Conservation (phyloP, 2,888 invertebrate genomes). For the Acronicta aceris region DNA sequence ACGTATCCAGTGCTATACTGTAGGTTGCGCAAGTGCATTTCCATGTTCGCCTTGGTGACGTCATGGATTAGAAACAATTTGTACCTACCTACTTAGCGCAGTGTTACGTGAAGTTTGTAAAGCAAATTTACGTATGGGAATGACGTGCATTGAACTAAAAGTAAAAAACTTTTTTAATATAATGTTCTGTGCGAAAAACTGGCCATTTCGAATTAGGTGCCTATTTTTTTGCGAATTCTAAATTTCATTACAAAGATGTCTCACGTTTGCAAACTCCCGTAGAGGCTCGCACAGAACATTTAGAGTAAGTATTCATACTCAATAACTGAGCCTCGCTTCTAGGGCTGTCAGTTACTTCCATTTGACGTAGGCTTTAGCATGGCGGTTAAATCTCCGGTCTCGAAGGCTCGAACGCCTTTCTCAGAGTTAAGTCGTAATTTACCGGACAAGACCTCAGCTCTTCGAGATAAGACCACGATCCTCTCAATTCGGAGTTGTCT, state of each 20-base stretch:
- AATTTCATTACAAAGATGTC: constrained; percentile 43
- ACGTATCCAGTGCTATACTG: constrained; percentile 34
- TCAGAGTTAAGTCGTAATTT: constrained; percentile 38
- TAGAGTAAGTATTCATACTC: constrained; percentile 65
- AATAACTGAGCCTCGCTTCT: constrained; percentile 44
- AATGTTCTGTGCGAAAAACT: no score
- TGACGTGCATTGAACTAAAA: neutral
- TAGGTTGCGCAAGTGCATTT: constrained; percentile 67
- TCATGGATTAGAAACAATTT: constrained; percentile 35
- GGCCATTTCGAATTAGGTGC: neutral
- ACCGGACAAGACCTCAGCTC: constrained; percentile 34
- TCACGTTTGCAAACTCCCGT: constrained; percentile 28
- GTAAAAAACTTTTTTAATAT: no score
- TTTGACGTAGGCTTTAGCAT: constrained; percentile 19
- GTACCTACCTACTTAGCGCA: constrained; percentile 14
- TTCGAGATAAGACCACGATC: constrained; percentile 16
- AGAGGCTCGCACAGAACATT: constrained; percentile 50
- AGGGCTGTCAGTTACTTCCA: constrained; percentile 29
- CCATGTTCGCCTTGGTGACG: constrained; percentile 60
- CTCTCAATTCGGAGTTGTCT: constrained; percentile 10
- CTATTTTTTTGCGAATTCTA: constrained; percentile 18
- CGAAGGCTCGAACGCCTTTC: constrained; percentile 15
- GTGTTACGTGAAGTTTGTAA: constrained; percentile 23
- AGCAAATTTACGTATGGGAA: neutral
- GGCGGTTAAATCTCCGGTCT: constrained; percentile 22